Percentiles rank a stretch among this genome's conserved stretches.
Evolutionary conservation across 2,888 invertebrate genomes (phyloP).

Genomic region (Cephonodes hylas): DNA sequence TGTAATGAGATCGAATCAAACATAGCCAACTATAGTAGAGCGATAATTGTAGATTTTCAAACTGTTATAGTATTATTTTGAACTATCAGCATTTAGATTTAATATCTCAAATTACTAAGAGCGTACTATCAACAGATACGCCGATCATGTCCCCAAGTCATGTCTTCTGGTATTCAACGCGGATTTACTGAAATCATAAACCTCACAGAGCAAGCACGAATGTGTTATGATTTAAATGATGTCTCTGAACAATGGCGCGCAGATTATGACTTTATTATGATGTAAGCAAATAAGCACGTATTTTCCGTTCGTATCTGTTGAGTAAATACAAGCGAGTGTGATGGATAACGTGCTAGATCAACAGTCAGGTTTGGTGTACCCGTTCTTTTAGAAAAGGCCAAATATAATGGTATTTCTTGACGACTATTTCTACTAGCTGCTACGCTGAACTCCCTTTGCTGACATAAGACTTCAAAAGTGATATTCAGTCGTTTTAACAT

Average conservation of each 20-base stretch:
- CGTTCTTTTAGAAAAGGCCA: too few relatives aligned
- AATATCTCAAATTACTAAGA: neutral
- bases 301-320: slow-evolving; percentile 4
- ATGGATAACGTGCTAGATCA: neutral
- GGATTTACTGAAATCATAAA: neutral
- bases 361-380: too few relatives aligned
- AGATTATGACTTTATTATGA: slow-evolving; percentile 13
- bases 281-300: slow-evolving; percentile 10
- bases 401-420: too few relatives aligned
- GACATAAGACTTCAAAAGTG: too few relatives aligned
- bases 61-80: too few relatives aligned
- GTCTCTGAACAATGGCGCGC: slow-evolving; percentile 5
- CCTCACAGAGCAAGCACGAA: neutral
- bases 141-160: neutral
- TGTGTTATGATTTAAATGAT: neutral
- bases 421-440: too few relatives aligned
- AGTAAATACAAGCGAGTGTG: neutral
- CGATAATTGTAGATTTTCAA: too few relatives aligned
- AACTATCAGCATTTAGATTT: too few relatives aligned
- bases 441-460: too few relatives aligned
- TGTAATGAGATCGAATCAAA: too few relatives aligned
- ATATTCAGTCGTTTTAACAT: too few relatives aligned
- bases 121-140: neutral
- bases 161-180: neutral
- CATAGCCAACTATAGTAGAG: too few relatives aligned